These are phyloP conservation scores for Paelopatides confundens DNA, from an alignment of 53 echinoderm and acorn worm species.

Conservation along the genomic window DNA sequence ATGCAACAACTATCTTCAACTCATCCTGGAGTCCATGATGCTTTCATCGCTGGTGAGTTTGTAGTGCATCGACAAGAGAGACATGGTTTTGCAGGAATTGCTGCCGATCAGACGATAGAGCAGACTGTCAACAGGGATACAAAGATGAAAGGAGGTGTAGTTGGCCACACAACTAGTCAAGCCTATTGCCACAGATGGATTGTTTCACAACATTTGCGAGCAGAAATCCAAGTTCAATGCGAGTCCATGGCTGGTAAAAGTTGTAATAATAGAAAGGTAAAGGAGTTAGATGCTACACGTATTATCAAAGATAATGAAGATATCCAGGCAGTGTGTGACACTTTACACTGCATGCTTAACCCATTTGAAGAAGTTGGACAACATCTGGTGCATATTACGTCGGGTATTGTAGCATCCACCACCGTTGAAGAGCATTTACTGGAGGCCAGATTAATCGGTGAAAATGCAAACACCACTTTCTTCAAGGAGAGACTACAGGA, in stretches of 20 bases:
- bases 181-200: constrained; percentile 69
- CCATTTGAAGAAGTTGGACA: constrained; percentile 55
- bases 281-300: constrained; percentile 33
- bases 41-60: constrained; percentile 58
- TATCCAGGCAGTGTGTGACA: constrained; percentile 12
- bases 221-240: constrained; percentile 57
- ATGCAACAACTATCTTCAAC: constrained; percentile 31
- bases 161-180: constrained; percentile 67
- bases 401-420: constrained; percentile 51
- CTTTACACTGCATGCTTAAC: constrained; percentile 64
- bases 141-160: constrained; percentile 70
- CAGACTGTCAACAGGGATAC: constrained; percentile 66
- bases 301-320: not conserved
- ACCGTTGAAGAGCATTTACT: constrained; percentile 25
- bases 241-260: constrained; percentile 68
- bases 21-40: constrained; percentile 52
- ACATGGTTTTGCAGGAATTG: constrained; percentile 45
- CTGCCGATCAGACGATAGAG: constrained; percentile 66
- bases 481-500: constrained; percentile 49
- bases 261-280: constrained; percentile 12
- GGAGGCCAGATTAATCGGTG: constrained; percentile 26
- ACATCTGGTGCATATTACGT: constrained; percentile 58
- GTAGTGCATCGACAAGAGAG: constrained; percentile 60
- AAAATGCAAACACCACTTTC: constrained; percentile 24
- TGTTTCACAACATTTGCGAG: constrained; percentile 60